A percentile compares a stretch with the other conserved stretches of the same genome.
phyloP scores from a whole-genome alignment of 2,797 vertebrate species.

The Macroramphosus scolopax region DNA sequence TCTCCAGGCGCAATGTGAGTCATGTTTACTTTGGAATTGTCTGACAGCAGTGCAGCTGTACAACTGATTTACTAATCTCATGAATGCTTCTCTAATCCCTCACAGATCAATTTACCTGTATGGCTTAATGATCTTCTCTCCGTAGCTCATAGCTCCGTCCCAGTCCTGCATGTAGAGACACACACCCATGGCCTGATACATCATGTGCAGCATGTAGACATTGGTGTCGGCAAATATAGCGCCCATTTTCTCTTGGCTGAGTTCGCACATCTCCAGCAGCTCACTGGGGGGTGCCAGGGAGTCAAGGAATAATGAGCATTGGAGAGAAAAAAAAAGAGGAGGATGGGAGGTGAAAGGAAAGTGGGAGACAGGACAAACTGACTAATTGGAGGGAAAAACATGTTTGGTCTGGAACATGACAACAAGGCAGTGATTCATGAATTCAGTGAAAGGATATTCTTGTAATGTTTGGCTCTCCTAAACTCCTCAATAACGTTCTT shows the following conservation, averaged over 20 bases:
- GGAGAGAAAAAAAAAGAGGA: neutral
- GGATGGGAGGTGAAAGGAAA: neutral
- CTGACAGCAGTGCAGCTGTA: neutral
- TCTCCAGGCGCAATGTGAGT: too few species aligned
- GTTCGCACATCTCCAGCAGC: conserved; percentile 94
- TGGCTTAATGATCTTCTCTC: conserved; percentile 92
- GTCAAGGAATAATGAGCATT: conserved; percentile 84
- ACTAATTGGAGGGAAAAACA: neutral
- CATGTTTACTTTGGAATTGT: too few species aligned
- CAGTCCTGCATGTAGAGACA: conserved; percentile 98
- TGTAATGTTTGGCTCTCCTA: conserved; percentile 96
- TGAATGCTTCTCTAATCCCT: neutral
- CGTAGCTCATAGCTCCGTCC: conserved; percentile 92
- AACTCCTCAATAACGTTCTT: conserved; percentile 96
- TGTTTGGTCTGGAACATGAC: too few species aligned
- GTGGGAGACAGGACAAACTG: neutral
- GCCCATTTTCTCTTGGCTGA: conserved; percentile 96
- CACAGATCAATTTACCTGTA: conserved; percentile 83
- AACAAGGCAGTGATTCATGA: too few species aligned
- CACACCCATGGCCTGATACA: conserved; percentile 99
- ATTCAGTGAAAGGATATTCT: conserved; percentile 96
- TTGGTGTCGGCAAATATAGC: conserved; percentile 91
- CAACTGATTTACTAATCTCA: neutral
- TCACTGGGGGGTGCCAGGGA: conserved; percentile 85
- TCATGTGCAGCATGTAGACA: conserved; percentile 98